A percentile compares a stretch with the other conserved stretches of the same genome.
These are phyloP conservation scores for Laticauda laticaudata DNA, from an alignment of 2,113 vertebrate genomes.

Conservation along the genomic window DNA sequence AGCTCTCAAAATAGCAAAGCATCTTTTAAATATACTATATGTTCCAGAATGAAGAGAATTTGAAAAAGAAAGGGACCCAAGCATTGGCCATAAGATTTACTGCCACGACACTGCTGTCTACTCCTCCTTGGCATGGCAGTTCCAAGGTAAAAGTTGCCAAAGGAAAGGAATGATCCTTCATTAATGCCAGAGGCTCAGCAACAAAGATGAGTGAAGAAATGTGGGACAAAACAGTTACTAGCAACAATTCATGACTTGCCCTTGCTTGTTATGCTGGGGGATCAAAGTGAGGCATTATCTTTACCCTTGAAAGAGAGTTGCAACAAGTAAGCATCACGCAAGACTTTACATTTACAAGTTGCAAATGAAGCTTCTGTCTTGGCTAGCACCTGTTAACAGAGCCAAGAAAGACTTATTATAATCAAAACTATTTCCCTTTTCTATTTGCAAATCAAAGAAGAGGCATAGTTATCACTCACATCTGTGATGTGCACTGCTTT, in stretches of 20 bases:
- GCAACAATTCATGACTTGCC: slow-evolving; percentile 57
- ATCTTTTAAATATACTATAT: background rate
- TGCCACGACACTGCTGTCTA: slow-evolving; percentile 22
- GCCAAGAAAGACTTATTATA: background rate
- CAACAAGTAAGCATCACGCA: slow-evolving; percentile 20
- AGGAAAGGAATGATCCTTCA: slow-evolving; percentile 55
- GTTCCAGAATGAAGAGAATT: fast-evolving
- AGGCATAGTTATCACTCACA: background rate
- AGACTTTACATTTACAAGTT: slow-evolving; percentile 18
- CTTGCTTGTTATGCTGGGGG: slow-evolving; percentile 46
- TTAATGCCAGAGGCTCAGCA: slow-evolving; percentile 52
- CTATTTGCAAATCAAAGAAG: slow-evolving; percentile 12
- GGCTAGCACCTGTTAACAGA: background rate
- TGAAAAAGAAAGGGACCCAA: background rate
- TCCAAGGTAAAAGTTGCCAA: slow-evolving; percentile 9
- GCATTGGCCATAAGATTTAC: background rate
- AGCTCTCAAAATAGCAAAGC: background rate
- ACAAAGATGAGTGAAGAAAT: slow-evolving; percentile 29
- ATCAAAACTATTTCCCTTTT: slow-evolving; percentile 4
- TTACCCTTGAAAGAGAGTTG: background rate
- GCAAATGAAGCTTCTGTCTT: background rate
- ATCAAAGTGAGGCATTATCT: slow-evolving; percentile 49
- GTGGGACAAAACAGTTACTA: slow-evolving; percentile 48
- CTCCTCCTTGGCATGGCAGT: background rate
- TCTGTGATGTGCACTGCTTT: background rate